Evolutionary conservation across 2,113 vertebrate species (phyloP).

Genomic region (Sinocyclocheilus rhinocerous): DNA sequence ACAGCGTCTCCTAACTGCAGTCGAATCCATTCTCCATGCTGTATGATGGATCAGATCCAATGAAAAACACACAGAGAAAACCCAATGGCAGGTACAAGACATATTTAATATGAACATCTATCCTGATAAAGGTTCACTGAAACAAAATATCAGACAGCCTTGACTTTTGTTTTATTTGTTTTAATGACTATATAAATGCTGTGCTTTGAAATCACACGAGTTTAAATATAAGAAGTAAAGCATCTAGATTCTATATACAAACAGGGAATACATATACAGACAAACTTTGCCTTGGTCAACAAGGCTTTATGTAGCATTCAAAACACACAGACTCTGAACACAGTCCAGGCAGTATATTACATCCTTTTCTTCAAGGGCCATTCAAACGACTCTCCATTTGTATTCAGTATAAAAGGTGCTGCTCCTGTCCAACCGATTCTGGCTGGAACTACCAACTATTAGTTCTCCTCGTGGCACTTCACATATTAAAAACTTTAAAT

Average conservation of each 20-base stretch:
- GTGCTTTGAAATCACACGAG: background rate
- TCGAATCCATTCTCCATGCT: background rate
- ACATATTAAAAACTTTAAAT: background rate
- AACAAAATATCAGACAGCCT: background rate
- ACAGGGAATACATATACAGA: background rate
- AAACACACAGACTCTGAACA: conserved; percentile 29
- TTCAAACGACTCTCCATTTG: conserved; percentile 45
- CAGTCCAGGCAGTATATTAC: conserved; percentile 45
- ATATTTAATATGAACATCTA: background rate
- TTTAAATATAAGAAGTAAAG: background rate
- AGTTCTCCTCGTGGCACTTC: background rate
- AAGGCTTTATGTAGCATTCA: conserved; percentile 45
- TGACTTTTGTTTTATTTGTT: background rate
- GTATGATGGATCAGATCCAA: background rate
- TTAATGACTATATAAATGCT: conserved; percentile 28
- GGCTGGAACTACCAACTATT: background rate
- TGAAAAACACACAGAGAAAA: background rate
- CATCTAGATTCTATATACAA: conserved; percentile 25
- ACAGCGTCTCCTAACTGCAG: background rate
- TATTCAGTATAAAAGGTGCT: conserved; percentile 41
- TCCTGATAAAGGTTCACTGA: background rate
- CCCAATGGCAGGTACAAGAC: background rate
- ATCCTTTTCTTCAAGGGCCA: conserved; percentile 20
- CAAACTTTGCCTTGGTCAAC: conserved; percentile 39
- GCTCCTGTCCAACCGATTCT: background rate